Evolutionary conservation across 2,797 vertebrate species (phyloP), one percentile per base, ranked within the genome.

Genomic region (Lutjanus argentimaculatus): DNA sequence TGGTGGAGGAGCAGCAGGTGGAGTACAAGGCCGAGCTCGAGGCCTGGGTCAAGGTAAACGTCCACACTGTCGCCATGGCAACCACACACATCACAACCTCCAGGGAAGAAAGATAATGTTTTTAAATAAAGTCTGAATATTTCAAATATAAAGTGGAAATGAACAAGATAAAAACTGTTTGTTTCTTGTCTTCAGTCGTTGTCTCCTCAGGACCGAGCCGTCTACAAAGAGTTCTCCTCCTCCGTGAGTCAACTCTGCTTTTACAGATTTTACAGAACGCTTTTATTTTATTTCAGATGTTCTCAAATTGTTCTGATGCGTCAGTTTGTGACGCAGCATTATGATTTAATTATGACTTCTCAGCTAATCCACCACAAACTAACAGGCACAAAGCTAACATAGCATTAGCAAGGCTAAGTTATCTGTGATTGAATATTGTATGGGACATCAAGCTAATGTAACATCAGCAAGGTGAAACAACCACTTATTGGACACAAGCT

Each of bases 1-100:
- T 90, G 88, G 96, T 96, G 80, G 96, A 96, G 84, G 94, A 96
- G 87, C 94, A 95, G 86, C 96, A 97, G 93, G 88, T 89, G 42
- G 94, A 95, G 89, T 97, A 96, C 92, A 95, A 95, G 88, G 93
- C 84, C 0, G 92, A 95, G 84, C 94, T 96, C 85, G 95, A 97
- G 25, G 84, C 86, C 74, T 96, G 96, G 96, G 80, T 96, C 43
- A 94, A 96, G 95, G 96, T 96, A 76, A 55, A 30, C 25, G 25
- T 30, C 25, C 25, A 30, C 25, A 40, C 64, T 15, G n/a, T 42
- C 6, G 0, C 22, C 66, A 16, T 2, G 3, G 45, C 58, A n/a
- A 21, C 49, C 19, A 0, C n/a, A 1, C 19, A 21, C 17, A 43
- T 17, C 10, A 30, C 25, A 30, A 30, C 25, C 25, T 30, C 25